Evolutionary conservation across 2,797 vertebrate species (phyloP), one percentile per base, ranked within the genome.

Genomic region (Vultur gryphus): DNA sequence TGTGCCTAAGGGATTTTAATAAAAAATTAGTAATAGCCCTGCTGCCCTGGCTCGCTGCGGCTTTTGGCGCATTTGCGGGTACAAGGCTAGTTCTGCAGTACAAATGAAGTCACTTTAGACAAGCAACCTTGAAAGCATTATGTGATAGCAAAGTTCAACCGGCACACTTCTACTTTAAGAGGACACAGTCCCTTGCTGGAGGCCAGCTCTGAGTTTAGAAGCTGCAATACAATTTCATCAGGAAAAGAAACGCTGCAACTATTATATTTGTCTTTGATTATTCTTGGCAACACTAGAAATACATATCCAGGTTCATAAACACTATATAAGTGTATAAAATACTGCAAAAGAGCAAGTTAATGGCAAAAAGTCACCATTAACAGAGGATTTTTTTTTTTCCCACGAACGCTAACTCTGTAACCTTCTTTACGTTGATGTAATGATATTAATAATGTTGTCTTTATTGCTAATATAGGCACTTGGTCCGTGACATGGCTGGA

Each of bases 1-100:
- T 97, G 96, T 62, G 97, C 98, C 98, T 98, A 95, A 93, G 98
- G 98, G 98, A 98, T 98, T 98, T 98, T 98, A 98, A 98, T 98
- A 98, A 98, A 98, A 98, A 98, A 98, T 98, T 98, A 98, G 98
- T 97, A 98, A 98, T 98, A 98, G 97, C 97, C 97, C 97, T 97
- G 97, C 97, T 98, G 97, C 97, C 98, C 97, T 57, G 90, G 95
- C 96, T 98, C 64, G 4, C 96, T 70, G 93, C 58, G 29, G 97
- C 94, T 97, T 97, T 97, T 95, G 97, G 97, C 49, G 26, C 81
- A 65, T 97, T 97, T 95, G 96, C 84, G 96, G 97, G 97, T 92
- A 97, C 96, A 80, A 93, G 93, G 94, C 95, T 97, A 76, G 93
- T 96, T 90, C 97, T 97, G 88, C 97, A 84, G 97, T 93, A 95